phyloP scores from a whole-genome alignment of 2,797 vertebrate species.

The Cryptoblepharus egeriae region DNA sequence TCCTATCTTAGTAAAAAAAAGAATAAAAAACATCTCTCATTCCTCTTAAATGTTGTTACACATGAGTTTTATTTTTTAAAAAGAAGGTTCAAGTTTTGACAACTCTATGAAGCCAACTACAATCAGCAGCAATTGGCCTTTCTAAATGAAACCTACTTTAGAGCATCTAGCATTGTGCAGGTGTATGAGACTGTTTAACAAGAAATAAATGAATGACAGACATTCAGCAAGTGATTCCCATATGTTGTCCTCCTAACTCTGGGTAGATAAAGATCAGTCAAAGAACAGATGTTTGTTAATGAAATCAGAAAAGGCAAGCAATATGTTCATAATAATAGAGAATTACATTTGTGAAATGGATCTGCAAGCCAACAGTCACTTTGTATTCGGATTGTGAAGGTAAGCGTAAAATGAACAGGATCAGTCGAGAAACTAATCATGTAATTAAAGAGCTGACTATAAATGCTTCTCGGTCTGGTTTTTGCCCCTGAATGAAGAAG shows the following conservation, averaged over 20 bases:
- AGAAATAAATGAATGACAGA: slow-evolving; percentile 27
- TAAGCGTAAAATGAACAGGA: slow-evolving; percentile 41
- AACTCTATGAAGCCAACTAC: background rate
- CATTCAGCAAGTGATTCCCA: slow-evolving; percentile 1
- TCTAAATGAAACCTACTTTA: background rate
- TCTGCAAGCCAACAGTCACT: slow-evolving; percentile 40
- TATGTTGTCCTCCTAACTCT: slow-evolving; percentile 18
- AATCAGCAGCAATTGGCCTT: background rate
- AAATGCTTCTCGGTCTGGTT: slow-evolving; percentile 15
- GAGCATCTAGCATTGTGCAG: background rate
- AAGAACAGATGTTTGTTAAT: slow-evolving; percentile 55
- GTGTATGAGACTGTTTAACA: slow-evolving; percentile 6
- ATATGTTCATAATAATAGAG: slow-evolving; percentile 41
- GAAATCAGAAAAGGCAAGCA: slow-evolving; percentile 47
- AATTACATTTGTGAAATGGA: slow-evolving; percentile 58
- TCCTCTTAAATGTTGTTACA: background rate
- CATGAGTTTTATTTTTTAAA: no score
- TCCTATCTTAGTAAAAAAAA: background rate
- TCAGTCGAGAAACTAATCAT: slow-evolving; percentile 13
- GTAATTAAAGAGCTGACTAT: slow-evolving; percentile 43
- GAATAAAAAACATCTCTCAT: background rate
- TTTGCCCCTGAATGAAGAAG: slow-evolving; percentile 1
- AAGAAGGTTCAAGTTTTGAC: background rate
- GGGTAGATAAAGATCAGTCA: slow-evolving; percentile 42
- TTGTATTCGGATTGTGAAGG: slow-evolving; percentile 39